These are phyloP conservation scores for Vespertilio murinus DNA, from an alignment of 2,797 vertebrate genomes.

Conservation along the genomic window DNA sequence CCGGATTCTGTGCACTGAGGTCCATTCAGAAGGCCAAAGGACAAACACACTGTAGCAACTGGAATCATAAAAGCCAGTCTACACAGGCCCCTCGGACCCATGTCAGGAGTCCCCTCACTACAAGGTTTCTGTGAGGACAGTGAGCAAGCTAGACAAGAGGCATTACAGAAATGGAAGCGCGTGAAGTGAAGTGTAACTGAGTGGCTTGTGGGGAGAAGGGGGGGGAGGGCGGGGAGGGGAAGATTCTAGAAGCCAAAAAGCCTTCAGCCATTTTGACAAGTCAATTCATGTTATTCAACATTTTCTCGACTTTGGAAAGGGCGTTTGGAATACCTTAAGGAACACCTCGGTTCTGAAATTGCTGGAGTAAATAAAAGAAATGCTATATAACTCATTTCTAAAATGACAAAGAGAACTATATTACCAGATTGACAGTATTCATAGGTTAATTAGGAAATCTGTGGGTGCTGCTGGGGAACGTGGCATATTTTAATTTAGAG, in stretches of 20 bases:
- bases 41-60: neutral
- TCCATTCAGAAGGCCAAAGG: neutral
- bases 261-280: neutral
- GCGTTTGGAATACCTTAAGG: constrained; percentile 28
- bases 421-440: constrained; percentile 72
- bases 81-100: neutral
- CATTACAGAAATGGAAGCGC: neutral
- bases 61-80: neutral
- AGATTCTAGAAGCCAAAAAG: neutral
- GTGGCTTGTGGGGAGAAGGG: neutral
- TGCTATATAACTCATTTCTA: constrained; percentile 62
- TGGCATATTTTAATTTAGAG: constrained; percentile 63
- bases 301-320: constrained; percentile 53
- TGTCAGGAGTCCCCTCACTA: neutral
- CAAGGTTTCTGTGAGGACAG: neutral
- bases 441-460: constrained; percentile 74
- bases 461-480: constrained; percentile 57
- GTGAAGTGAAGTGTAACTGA: neutral
- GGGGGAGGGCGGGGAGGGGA: fast-evolving
- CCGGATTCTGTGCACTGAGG: neutral
- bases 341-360: constrained; percentile 26
- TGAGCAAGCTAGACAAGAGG: neutral
- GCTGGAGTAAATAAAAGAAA: constrained; percentile 62
- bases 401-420: constrained; percentile 62
- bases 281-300: neutral